Evolutionary conservation across 2,797 vertebrate species (phyloP).

Genomic region (Platyrinchus mystaceus): DNA sequence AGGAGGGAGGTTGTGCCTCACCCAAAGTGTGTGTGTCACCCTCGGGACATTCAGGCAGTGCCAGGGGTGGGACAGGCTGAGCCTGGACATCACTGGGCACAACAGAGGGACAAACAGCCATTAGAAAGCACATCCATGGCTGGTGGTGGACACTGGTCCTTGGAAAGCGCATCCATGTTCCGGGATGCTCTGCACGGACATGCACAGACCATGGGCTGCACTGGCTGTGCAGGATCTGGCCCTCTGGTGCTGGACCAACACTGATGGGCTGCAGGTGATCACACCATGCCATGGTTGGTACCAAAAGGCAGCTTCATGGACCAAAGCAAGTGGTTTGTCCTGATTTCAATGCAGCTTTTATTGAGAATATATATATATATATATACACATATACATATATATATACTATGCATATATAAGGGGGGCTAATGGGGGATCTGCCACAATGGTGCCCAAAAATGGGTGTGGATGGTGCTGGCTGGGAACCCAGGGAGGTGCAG

Average conservation of each 20-base stretch:
- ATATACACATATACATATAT: rapidly evolving
- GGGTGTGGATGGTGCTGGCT: neutral
- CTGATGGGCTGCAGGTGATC: neutral
- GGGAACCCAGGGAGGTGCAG: neutral
- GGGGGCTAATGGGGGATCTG: neutral
- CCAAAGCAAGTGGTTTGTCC: neutral
- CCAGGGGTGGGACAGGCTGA: neutral
- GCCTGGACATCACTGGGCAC: rapidly evolving
- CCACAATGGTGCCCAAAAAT: neutral
- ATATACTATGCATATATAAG: rapidly evolving
- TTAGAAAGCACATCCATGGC: neutral
- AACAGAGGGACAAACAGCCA: neutral
- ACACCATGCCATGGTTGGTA: neutral
- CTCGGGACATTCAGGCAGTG: neutral
- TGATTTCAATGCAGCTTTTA: neutral
- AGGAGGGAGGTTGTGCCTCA: neutral
- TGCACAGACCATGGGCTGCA: rapidly evolving
- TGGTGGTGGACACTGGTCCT: rapidly evolving
- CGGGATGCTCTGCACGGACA: neutral
- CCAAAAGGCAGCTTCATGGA: neutral
- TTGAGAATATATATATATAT: too few relatives aligned
- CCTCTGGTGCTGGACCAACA: neutral
- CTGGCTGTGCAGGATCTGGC: rapidly evolving
- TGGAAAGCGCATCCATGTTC: neutral
- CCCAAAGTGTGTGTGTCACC: too few relatives aligned